These are phyloP conservation scores for Gila orcuttii DNA, from an alignment of 2,113 vertebrate genomes.

Conservation along the genomic window DNA sequence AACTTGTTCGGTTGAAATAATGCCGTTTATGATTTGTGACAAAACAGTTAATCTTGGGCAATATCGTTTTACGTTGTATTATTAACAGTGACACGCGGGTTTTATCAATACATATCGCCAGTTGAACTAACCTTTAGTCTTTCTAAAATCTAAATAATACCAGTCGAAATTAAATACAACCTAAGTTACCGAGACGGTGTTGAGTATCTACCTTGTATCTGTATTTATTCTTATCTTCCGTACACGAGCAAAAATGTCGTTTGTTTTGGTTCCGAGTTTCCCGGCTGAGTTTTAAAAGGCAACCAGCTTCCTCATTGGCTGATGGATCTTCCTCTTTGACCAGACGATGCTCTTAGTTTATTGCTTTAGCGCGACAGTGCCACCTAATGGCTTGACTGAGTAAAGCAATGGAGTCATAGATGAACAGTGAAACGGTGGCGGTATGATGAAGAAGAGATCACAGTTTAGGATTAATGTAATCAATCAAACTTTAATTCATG, in stretches of 20 bases:
- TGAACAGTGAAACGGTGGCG: background rate
- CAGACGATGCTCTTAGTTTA: background rate
- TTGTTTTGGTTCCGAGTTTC: slow-evolving; percentile 29
- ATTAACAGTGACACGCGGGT: background rate
- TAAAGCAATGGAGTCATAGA: background rate
- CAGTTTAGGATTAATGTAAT: no score
- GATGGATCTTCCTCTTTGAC: background rate
- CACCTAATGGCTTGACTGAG: slow-evolving; percentile 12
- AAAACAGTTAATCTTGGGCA: background rate
- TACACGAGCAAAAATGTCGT: background rate
- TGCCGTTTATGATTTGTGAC: background rate
- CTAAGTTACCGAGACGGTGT: no score
- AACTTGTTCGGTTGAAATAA: background rate
- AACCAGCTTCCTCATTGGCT: slow-evolving; percentile 55
- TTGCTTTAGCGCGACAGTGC: background rate
- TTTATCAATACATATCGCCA: background rate
- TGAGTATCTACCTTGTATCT: background rate
- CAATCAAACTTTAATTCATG: no score
- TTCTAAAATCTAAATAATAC: background rate
- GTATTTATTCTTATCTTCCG: no score
- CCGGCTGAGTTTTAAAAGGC: slow-evolving; percentile 57
- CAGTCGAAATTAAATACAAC: background rate
- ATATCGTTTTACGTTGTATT: background rate
- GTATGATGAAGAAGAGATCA: no score
- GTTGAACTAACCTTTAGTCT: background rate